Conservation (phyloP, 2,888 invertebrate species). For the Furcula furcula region DNA sequence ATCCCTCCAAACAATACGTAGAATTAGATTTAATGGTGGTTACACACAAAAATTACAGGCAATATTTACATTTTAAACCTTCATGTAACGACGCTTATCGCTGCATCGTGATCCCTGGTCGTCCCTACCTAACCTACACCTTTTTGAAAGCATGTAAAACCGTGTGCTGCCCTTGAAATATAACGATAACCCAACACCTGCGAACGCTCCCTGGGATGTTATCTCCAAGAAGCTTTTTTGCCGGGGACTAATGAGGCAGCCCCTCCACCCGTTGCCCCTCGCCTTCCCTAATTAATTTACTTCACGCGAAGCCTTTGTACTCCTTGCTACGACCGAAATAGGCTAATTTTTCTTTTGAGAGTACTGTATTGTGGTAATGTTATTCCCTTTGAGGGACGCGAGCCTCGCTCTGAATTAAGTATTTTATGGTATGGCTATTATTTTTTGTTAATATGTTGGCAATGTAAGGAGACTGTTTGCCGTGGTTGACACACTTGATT, state of each 20-base stretch:
- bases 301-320: conserved; percentile 9
- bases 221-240: conserved; percentile 20
- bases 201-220: conserved; percentile 14
- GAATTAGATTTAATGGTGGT: too few relatives aligned
- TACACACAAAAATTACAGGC: too few relatives aligned
- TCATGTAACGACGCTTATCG: too few relatives aligned
- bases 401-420: too few relatives aligned
- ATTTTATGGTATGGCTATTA: too few relatives aligned
- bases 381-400: conserved; percentile 1
- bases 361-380: conserved; percentile 2
- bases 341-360: conserved; percentile 6
- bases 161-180: neutral
- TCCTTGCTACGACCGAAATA: conserved; percentile 7
- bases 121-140: too few relatives aligned
- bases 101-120: too few relatives aligned
- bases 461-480: too few relatives aligned
- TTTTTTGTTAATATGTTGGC: too few relatives aligned
- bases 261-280: neutral
- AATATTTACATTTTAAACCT: too few relatives aligned
- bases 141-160: neutral
- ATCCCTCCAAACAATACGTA: too few relatives aligned
- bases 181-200: neutral
- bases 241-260: conserved; percentile 14
- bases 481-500: too few relatives aligned
- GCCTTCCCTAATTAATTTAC: conserved; percentile 13